phyloP scores from a whole-genome alignment of 2,888 invertebrate genomes.

The Ophion costatus region DNA sequence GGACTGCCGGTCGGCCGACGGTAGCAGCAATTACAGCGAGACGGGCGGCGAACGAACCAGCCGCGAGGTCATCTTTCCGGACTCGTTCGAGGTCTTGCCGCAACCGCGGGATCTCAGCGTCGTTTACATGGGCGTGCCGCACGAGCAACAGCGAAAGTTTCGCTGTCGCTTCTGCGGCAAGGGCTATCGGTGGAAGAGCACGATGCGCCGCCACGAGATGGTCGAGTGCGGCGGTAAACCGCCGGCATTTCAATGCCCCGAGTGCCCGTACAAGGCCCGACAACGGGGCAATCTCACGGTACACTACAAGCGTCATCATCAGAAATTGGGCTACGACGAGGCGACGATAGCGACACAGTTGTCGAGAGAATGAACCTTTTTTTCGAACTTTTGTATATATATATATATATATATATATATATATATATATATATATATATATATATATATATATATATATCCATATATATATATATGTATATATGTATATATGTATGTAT shows the following conservation, averaged over 20 bases:
- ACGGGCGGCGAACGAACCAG: constrained; percentile 71
- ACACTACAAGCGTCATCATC: constrained; percentile 92
- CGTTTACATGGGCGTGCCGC: constrained; percentile 84
- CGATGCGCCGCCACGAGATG: constrained; percentile 92
- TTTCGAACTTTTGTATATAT: too few relatives aligned
- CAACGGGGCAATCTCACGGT: constrained; percentile 93
- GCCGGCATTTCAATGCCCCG: constrained; percentile 92
- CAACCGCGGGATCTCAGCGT: constrained; percentile 81
- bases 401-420: too few relatives aligned
- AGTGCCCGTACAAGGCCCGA: constrained; percentile 91
- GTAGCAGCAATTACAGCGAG: constrained; percentile 71
- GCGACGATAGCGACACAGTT: constrained; percentile 63
- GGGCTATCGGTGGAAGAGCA: constrained; percentile 94
- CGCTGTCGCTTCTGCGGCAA: constrained; percentile 94
- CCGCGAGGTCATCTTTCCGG: constrained; percentile 81
- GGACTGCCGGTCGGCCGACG: constrained; percentile 68
- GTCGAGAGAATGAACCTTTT: constrained; percentile 63
- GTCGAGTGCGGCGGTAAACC: constrained; percentile 94
- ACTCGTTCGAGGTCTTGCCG: constrained; percentile 82
- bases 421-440: too few relatives aligned
- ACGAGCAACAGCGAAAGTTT: constrained; percentile 87
- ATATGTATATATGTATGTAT: too few relatives aligned
- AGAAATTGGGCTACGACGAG: constrained; percentile 79
- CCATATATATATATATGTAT: too few relatives aligned
- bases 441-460: too few relatives aligned